phyloP scores from a whole-genome alignment of 1,140 invertebrate genomes.

The Periplaneta americana region DNA sequence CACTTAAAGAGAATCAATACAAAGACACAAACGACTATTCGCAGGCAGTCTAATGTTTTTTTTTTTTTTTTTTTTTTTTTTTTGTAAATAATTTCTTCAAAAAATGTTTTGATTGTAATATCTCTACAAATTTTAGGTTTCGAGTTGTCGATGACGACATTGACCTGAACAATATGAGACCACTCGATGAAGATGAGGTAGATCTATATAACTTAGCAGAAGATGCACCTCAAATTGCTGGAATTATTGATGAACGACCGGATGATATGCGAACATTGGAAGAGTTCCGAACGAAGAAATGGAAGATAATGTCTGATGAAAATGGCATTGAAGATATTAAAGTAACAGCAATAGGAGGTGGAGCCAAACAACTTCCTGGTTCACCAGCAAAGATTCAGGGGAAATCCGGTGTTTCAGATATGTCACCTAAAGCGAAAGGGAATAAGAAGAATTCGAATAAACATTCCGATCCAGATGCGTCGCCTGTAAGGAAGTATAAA shows the following conservation, averaged over 20 bases:
- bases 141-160: conserved; percentile 88
- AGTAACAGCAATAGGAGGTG: conserved; percentile 4
- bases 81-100: too few relatives aligned
- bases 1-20: too few relatives aligned
- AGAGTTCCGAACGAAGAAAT: conserved; percentile 58
- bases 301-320: conserved; percentile 56
- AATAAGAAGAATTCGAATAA: conserved; percentile 20
- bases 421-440: conserved; percentile 10
- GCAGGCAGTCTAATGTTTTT: too few relatives aligned
- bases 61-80: too few relatives aligned
- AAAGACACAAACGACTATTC: too few relatives aligned
- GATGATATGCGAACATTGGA: conserved; percentile 58
- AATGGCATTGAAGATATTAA: conserved; percentile 11
- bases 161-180: conserved; percentile 55
- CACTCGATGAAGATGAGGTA: conserved; percentile 58
- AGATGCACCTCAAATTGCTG: conserved; percentile 86
- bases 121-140: too few relatives aligned
- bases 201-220: conserved; percentile 66
- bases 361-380: neutral
- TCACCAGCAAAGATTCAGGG: neutral
- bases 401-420: conserved; percentile 24
- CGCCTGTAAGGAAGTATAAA: conserved; percentile 15
- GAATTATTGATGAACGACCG: conserved; percentile 80
- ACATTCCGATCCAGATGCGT: conserved; percentile 17
- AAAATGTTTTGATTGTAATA: too few relatives aligned